phyloP scores from a whole-genome alignment of 2,888 invertebrate genomes.

The Lissocephala sabroskyi region DNA sequence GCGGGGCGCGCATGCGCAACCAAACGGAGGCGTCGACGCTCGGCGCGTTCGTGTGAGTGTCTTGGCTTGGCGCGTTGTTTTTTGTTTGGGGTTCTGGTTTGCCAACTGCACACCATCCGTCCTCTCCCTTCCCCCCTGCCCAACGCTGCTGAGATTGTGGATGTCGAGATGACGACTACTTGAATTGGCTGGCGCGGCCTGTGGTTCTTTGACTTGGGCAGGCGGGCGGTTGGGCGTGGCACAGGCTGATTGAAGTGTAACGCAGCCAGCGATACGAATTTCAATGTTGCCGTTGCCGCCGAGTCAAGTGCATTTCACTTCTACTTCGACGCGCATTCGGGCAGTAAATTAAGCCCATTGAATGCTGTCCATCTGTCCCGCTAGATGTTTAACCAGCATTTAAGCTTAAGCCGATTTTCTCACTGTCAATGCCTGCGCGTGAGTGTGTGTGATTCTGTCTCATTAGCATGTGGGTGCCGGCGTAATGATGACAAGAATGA shows the following conservation, averaged over 20 bases:
- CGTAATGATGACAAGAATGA: too few relatives aligned
- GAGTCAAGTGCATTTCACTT: slow-evolving; percentile 54
- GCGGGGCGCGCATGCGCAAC: too few relatives aligned
- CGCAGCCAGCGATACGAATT: slow-evolving; percentile 3
- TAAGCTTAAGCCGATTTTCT: slow-evolving; percentile 47
- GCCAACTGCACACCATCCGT: neutral
- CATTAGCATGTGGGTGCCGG: slow-evolving; percentile 50
- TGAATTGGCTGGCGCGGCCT: too few relatives aligned
- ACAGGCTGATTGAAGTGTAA: slow-evolving; percentile 39
- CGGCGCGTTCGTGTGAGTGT: too few relatives aligned
- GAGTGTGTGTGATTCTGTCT: slow-evolving; percentile 28
- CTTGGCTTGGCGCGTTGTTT: neutral
- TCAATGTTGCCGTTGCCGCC: neutral
- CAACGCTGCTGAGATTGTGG: slow-evolving; percentile 30
- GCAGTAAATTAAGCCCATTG: slow-evolving; percentile 50
- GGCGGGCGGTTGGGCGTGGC: too few relatives aligned
- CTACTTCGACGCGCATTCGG: slow-evolving; percentile 42
- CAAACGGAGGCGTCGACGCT: too few relatives aligned
- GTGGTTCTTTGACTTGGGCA: neutral
- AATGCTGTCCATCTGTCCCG: slow-evolving; percentile 14
- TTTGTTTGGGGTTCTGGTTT: neutral
- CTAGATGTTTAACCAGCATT: slow-evolving; percentile 46
- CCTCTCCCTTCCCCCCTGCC: too few relatives aligned
- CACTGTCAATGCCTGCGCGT: slow-evolving; percentile 22
- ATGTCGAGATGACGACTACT: slow-evolving; percentile 9